Base-by-base conservation (phyloP, 2,113 vertebrate genomes). In the Telmatochromis brichardi region DNA sequence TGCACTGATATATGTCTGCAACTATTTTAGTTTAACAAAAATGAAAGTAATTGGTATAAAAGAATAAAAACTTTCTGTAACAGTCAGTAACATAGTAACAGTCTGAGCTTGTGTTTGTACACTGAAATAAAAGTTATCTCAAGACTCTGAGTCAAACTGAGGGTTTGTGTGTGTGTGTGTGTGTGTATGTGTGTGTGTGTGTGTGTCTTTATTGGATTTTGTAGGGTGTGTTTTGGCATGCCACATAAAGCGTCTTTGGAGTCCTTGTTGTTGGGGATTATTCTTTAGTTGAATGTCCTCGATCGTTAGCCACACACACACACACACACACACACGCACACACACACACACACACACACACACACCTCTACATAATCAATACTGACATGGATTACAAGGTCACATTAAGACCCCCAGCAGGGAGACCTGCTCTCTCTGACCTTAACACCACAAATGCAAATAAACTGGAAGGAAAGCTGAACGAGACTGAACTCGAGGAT, bases 281-380 rank as follows among this genome's bases (percentile, higher is more conserved):
- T 53, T 35, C 47, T 51, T 21, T 23, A 71, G 55, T 47, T 21
- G 12, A n/a, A 17, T 73, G 63, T 33, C 57, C 55, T 82, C 21
- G 0, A 50, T 33, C 3, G 58, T 26, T 45, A 37, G 23, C 5
- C n/a, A n/a, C n/a, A n/a, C n/a, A n/a, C n/a, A n/a, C n/a, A n/a
- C n/a, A n/a, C 60, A 9, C 31, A 37, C 31, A 31, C 4, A 28
- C 26, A 3, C 55, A 58, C 55, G 15, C n/a, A 40, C 17, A 13
- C 21, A 37, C 42, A 40, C 60, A 68, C 81, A 63, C 73, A 71
- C 79, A 53, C 31, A 50, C 82, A 78, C 54, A 88, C 65, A 82
- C 85, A 65, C 1, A 54, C 3, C 50, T 82, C 58, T 50, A 51
- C 26, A 82, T 84, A 91, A 92, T 90, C 88, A 55, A 92, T 92